These are phyloP conservation scores for Halcyon leucocephala DNA, from an alignment of 2,797 vertebrate genomes.

Conservation along the genomic window DNA sequence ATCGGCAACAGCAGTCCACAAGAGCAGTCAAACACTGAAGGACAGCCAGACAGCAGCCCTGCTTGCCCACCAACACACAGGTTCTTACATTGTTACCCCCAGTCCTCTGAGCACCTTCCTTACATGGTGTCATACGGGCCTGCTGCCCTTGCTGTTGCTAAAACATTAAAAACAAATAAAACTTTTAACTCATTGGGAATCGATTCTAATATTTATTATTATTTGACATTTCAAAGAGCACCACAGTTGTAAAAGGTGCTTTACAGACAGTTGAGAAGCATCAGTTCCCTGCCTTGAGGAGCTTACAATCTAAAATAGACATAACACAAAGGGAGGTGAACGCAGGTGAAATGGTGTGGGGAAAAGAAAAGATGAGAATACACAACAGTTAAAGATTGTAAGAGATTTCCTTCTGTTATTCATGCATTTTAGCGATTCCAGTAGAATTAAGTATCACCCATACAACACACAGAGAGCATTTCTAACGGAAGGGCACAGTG, in stretches of 20 bases:
- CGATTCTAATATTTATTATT: conserved; percentile 62
- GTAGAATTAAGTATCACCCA: not conserved
- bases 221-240: conserved; percentile 65
- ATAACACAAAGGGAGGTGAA: conserved; percentile 49
- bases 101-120: conserved; percentile 36
- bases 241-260: conserved; percentile 57
- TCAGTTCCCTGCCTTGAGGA: conserved; percentile 67
- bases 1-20: conserved; percentile 39
- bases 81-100: conserved; percentile 35
- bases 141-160: conserved; percentile 34
- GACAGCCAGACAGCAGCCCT: conserved; percentile 53
- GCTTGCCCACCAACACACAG: not conserved
- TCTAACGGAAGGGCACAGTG: not conserved
- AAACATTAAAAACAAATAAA: conserved; percentile 60
- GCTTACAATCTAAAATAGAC: conserved; percentile 70
- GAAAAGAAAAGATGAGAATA: conserved; percentile 43
- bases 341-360: conserved; percentile 46
- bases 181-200: conserved; percentile 67
- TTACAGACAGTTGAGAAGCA: conserved; percentile 68
- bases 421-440: conserved; percentile 10
- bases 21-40: conserved; percentile 18
- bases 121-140: not conserved
- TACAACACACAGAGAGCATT: conserved; percentile 41
- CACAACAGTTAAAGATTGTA: conserved; percentile 8
- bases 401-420: conserved; percentile 44